A percentile compares a stretch with the other conserved stretches of the same genome.
Evolutionary conservation across 2,797 vertebrate species (phyloP).

Genomic region (Parambassis ranga): DNA sequence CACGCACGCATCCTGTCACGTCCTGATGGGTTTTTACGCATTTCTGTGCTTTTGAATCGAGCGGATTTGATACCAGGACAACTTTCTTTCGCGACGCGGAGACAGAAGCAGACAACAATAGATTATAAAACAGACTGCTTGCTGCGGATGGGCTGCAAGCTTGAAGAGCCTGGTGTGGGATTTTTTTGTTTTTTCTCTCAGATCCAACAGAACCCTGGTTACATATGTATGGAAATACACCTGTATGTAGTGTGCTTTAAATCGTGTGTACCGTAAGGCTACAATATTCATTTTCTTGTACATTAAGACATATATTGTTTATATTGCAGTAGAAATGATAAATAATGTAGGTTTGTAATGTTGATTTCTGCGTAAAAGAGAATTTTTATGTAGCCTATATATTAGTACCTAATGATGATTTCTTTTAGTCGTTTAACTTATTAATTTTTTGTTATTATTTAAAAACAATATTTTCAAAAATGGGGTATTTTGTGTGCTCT

Average conservation of each 20-base stretch:
- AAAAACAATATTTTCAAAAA: too few species aligned
- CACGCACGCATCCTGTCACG: too few species aligned
- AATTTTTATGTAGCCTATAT: too few species aligned
- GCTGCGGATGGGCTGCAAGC: constrained; percentile 37
- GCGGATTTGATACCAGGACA: constrained; percentile 5
- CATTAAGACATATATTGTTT: too few species aligned
- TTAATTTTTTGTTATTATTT: too few species aligned
- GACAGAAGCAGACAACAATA: constrained; percentile 46
- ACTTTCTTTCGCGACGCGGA: constrained; percentile 19
- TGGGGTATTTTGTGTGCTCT: too few species aligned
- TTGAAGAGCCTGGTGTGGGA: not conserved
- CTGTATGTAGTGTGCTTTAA: not conserved
- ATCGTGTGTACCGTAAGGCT: not conserved
- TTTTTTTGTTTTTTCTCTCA: not conserved
- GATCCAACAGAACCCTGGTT: not conserved
- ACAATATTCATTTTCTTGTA: not conserved
- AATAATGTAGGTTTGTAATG: too few species aligned
- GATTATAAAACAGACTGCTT: constrained; percentile 50
- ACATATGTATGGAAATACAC: not conserved
- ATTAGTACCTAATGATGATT: too few species aligned
- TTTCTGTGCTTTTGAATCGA: not conserved
- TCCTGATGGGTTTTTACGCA: not conserved
- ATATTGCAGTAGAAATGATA: too few species aligned
- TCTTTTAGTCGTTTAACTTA: too few species aligned
- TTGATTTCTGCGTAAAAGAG: too few species aligned